These are phyloP conservation scores for Pterostichus madidus DNA, from an alignment of 2,888 invertebrate species.

Conservation along the genomic window DNA sequence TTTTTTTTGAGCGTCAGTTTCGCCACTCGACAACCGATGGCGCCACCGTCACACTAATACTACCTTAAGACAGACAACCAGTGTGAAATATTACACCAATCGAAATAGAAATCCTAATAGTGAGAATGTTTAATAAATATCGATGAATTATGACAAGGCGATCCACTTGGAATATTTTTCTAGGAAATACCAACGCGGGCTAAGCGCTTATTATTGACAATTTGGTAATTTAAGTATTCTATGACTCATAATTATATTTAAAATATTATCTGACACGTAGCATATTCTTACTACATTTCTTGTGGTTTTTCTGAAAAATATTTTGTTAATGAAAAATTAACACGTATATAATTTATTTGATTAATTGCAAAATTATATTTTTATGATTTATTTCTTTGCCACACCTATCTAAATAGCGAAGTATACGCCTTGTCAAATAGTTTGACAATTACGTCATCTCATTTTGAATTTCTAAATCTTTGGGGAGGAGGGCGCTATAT, in stretches of 20 bases:
- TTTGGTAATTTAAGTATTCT: slow-evolving; percentile 2
- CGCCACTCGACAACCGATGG: too few species aligned
- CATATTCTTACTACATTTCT: too few species aligned
- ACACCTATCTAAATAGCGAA: too few species aligned
- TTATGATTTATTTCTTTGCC: too few species aligned
- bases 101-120: slow-evolving; percentile 15
- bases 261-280: slow-evolving; percentile 2
- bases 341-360: background rate
- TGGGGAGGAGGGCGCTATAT: too few species aligned
- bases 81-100: slow-evolving; percentile 6
- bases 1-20: too few species aligned
- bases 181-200: background rate
- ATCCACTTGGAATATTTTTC: slow-evolving; percentile 1
- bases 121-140: slow-evolving; percentile 23
- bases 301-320: background rate
- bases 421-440: too few species aligned
- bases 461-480: too few species aligned
- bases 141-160: slow-evolving; percentile 17
- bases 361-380: slow-evolving; percentile 2
- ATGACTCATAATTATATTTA: slow-evolving; percentile 38
- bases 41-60: too few species aligned
- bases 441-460: too few species aligned
- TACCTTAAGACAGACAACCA: too few species aligned
- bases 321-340: too few species aligned
- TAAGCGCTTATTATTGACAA: slow-evolving; percentile 14